Base-by-base conservation (phyloP, 2,797 vertebrate species). In the Hydrophis major region DNA sequence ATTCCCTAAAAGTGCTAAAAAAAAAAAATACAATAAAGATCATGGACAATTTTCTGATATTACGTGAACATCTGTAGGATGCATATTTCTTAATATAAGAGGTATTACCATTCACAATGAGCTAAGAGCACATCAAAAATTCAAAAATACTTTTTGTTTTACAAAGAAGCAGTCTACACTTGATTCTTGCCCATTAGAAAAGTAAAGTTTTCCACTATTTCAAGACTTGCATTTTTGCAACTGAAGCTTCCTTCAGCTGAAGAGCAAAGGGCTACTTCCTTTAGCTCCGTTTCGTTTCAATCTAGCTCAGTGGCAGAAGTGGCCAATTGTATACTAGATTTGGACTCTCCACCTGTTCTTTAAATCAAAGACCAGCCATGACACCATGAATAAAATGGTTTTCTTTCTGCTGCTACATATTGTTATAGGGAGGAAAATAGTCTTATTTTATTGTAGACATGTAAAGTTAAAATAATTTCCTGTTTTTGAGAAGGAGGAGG, bases 1-100 rank as follows among this genome's bases (percentile, higher is more conserved):
- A 57, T 32, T 37, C 20, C 60, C 37, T 12, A 8, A 87, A 25
- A 16, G 2, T 32, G 13, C 32, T 87, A 50, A 87, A 87, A 93
- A 93, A 87, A 93, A 93, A 87, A 59, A 50, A 22, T 47, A 69
- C 57, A 86, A 56, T 66, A 56, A 57, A 59, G 53, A 69, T 88
- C n/a, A 74, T 88, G 61, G 53, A n/a, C 25, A 86, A 18, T 83
- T 74, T 88, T 8, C 59, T 90, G 47, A 86, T 57, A 25, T 12
- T 47, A 32, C 3, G 32, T 89, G 27, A 90, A 90, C 13, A 90
- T 66, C 16, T 63, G 42, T 4, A 32, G 53, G n/a, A 37, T 27
- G 47, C 37, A 16, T 47, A 6, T 47, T 53, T 91, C 60, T 86
- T 61, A 47, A 12, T 7, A 86, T 28, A 28, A 47, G 74, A 50